Conservation (phyloP, 2,113 vertebrate genomes). For the Phalacrocorax pelagicus region DNA sequence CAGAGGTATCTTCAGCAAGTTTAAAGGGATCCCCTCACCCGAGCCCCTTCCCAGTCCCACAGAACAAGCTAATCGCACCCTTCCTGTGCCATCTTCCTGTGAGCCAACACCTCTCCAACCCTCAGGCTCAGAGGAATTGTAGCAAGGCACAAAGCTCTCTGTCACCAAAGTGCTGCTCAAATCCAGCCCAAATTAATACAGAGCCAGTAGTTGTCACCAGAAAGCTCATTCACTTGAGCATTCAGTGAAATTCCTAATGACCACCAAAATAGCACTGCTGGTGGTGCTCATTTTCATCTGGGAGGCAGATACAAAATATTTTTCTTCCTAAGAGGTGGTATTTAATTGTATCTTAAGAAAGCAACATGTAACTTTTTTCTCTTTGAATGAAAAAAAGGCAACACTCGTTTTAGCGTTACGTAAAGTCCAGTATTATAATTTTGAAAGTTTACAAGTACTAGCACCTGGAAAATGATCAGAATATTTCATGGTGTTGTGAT, state of each 20-base stretch:
- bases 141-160: not conserved
- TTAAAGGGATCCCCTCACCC: not conserved
- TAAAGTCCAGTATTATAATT: not conserved
- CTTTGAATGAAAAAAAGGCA: not conserved
- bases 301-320: not conserved
- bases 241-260: not conserved
- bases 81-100: not conserved
- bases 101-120: not conserved
- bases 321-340: not conserved
- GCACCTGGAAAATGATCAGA: accelerated
- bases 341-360: not conserved
- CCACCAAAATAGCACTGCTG: not conserved
- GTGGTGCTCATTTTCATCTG: not conserved
- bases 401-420: not conserved
- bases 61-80: not conserved
- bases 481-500: not conserved
- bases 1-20: not conserved
- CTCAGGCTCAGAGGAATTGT: not conserved
- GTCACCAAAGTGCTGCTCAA: not conserved
- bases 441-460: not conserved
- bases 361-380: not conserved
- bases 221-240: not conserved
- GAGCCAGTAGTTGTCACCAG: not conserved
- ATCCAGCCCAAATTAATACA: not conserved
- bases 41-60: not conserved